phyloP scores from a whole-genome alignment of 2,113 vertebrate species.

The Phalacrocorax pelagicus region DNA sequence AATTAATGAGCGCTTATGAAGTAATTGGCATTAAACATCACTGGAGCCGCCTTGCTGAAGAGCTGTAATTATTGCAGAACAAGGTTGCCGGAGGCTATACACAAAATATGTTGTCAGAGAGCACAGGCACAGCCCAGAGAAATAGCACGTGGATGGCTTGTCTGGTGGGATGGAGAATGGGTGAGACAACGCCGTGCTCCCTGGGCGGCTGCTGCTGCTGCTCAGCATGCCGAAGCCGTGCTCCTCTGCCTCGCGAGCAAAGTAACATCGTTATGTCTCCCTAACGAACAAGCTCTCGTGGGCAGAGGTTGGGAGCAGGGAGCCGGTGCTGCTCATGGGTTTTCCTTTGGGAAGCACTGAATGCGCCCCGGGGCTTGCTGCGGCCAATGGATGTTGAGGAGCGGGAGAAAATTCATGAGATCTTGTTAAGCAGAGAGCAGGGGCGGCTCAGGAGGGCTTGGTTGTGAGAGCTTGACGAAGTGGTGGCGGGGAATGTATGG shows the following conservation, averaged over 20 bases:
- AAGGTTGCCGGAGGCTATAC: background rate
- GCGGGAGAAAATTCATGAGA: background rate
- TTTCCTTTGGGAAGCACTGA: background rate
- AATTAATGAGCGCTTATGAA: background rate
- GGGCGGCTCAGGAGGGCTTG: background rate
- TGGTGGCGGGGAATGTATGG: too few relatives aligned
- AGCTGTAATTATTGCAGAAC: background rate
- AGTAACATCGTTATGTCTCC: fast-evolving
- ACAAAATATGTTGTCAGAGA: background rate
- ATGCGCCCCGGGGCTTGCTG: background rate
- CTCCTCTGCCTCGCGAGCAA: fast-evolving
- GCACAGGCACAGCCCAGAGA: background rate
- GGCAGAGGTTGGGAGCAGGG: background rate
- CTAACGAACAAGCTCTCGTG: background rate
- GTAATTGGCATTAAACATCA: slow-evolving; percentile 2
- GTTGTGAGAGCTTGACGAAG: background rate
- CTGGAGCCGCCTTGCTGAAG: background rate
- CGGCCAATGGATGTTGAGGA: background rate
- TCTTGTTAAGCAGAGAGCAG: background rate
- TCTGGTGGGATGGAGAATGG: background rate
- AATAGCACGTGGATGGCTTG: background rate
- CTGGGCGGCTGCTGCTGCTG: background rate
- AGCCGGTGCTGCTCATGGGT: fast-evolving
- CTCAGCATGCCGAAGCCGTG: fast-evolving
- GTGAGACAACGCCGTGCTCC: background rate